phyloP scores from a whole-genome alignment of 35 echinoderm and acorn worm species.

The Diadema setosum region DNA sequence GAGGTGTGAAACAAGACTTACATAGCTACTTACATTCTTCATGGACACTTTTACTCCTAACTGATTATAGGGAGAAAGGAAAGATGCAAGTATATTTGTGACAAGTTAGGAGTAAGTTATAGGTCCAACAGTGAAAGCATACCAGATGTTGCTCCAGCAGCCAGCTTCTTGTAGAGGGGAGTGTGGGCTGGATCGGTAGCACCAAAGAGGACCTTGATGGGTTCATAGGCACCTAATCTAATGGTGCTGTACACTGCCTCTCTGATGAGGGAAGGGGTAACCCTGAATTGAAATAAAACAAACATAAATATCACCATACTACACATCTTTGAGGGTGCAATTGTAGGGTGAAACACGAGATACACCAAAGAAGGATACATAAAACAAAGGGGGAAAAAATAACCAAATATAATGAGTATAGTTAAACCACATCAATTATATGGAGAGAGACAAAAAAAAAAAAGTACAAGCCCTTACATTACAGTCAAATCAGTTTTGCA shows the following conservation, averaged over 20 bases:
- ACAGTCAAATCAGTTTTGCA: too few relatives aligned
- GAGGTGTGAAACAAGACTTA: too few relatives aligned
- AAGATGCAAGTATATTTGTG: too few relatives aligned
- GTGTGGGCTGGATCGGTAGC: slow-evolving; percentile 92
- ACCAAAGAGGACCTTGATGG: slow-evolving; percentile 78
- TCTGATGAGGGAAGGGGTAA: slow-evolving; percentile 82
- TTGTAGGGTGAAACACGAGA: background rate
- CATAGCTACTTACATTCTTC: too few relatives aligned
- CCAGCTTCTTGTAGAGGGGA: slow-evolving; percentile 80
- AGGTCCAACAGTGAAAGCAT: background rate
- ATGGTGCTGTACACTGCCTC: slow-evolving; percentile 87
- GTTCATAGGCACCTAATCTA: slow-evolving; percentile 93
- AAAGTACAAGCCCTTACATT: too few relatives aligned
- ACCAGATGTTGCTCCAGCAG: slow-evolving; percentile 81
- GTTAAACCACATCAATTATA: too few relatives aligned
- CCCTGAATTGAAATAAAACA: slow-evolving; percentile 16
- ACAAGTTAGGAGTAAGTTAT: background rate
- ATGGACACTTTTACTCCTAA: too few relatives aligned
- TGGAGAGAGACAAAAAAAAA: too few relatives aligned
- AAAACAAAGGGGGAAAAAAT: too few relatives aligned
- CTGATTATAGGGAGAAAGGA: too few relatives aligned
- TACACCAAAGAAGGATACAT: background rate
- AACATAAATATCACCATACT: background rate
- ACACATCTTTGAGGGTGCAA: background rate
- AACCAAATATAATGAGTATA: too few relatives aligned